These are phyloP conservation scores for Labrus mixtus DNA, from an alignment of 2,113 vertebrate genomes.

Conservation along the genomic window DNA sequence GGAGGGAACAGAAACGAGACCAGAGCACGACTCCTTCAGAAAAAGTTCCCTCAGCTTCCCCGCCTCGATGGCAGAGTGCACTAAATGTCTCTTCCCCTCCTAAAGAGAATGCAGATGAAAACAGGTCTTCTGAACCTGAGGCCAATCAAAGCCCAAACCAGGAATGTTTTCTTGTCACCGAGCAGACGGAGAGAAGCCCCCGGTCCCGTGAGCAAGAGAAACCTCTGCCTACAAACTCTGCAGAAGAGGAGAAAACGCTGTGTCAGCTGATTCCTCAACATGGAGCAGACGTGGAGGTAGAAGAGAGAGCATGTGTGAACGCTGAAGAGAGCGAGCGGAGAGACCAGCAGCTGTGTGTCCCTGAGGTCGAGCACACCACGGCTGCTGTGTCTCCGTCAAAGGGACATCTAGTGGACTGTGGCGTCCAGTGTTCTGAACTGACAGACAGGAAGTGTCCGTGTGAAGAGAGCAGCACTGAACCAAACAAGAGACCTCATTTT, in stretches of 20 bases:
- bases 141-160: conserved; percentile 60
- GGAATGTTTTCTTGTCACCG: not conserved
- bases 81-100: not conserved
- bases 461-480: not conserved
- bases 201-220: not conserved
- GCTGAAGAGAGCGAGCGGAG: not conserved
- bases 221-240: not conserved
- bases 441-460: not conserved
- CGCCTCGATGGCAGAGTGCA: no score
- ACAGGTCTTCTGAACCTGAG: conserved; percentile 65
- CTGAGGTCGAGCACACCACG: not conserved
- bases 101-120: conserved; percentile 7
- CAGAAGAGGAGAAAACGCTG: not conserved
- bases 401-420: conserved; percentile 51
- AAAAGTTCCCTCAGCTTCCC: not conserved
- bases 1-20: no score
- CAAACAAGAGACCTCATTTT: not conserved
- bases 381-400: conserved; percentile 21
- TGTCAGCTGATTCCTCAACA: not conserved
- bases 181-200: conserved; percentile 7
- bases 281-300: rapidly evolving
- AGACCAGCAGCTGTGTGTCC: conserved; percentile 2
- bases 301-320: not conserved
- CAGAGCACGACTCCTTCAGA: not conserved
- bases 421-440: conserved; percentile 52